These are phyloP conservation scores for Diadema setosum DNA, from an alignment of 35 echinoderm and acorn worm genomes.

Conservation along the genomic window DNA sequence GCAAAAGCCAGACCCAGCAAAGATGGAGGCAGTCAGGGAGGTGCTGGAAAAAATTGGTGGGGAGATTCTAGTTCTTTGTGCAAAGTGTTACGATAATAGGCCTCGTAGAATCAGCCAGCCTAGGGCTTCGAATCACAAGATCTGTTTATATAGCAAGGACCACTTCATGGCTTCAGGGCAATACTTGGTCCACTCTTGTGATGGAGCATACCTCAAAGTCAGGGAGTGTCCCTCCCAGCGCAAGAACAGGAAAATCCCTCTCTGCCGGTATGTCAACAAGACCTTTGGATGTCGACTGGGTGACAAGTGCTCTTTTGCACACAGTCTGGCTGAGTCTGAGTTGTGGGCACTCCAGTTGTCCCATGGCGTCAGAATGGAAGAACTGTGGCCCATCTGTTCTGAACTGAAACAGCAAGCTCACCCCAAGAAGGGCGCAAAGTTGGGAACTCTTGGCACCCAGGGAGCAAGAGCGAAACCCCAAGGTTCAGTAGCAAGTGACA, in stretches of 20 bases:
- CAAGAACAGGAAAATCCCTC: neutral
- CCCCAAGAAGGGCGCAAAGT: too few relatives aligned
- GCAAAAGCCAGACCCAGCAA: too few relatives aligned
- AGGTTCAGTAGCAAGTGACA: too few relatives aligned
- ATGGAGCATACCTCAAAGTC: conserved; percentile 23
- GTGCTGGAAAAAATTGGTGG: neutral
- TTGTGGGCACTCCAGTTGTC: too few relatives aligned
- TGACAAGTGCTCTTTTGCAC: conserved; percentile 72
- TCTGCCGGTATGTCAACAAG: conserved; percentile 49
- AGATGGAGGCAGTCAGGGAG: neutral
- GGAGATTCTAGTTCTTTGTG: neutral
- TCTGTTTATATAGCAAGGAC: conserved; percentile 44
- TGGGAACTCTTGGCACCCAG: too few relatives aligned
- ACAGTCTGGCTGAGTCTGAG: conserved; percentile 40
- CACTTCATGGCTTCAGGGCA: neutral
- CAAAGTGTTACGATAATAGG: conserved; percentile 47
- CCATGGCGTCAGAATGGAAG: too few relatives aligned
- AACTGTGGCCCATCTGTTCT: too few relatives aligned
- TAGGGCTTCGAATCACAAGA: neutral
- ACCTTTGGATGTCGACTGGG: conserved; percentile 39
- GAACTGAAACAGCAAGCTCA: too few relatives aligned
- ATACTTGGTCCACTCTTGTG: conserved; percentile 14
- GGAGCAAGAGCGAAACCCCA: too few relatives aligned
- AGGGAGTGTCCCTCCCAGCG: conserved; percentile 37
- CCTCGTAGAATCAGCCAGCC: conserved; percentile 41